phyloP scores from a whole-genome alignment of 1,140 invertebrate genomes.

The Sinella curviseta region DNA sequence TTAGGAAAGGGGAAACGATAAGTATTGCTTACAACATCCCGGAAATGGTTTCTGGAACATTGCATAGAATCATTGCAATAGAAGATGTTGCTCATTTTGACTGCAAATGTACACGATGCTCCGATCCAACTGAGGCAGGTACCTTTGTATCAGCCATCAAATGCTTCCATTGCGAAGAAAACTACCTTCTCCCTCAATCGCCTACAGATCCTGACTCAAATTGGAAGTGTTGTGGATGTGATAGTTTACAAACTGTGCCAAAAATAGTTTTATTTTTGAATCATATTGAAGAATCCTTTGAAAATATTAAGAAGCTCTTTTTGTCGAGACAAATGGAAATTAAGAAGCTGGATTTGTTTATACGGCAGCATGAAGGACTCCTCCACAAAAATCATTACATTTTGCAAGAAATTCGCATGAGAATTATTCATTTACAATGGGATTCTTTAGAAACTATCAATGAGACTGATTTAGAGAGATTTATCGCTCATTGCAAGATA shows the following conservation, averaged over 20 bases:
- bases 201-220: slow-evolving; percentile 50
- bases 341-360: slow-evolving; percentile 10
- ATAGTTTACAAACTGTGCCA: slow-evolving; percentile 17
- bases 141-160: slow-evolving; percentile 68
- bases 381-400: slow-evolving; percentile 41
- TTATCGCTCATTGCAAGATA: slow-evolving; percentile 66
- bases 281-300: slow-evolving; percentile 31
- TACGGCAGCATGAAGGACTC: background rate
- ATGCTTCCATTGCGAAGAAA: slow-evolving; percentile 57
- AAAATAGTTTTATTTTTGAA: slow-evolving; percentile 31
- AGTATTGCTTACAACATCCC: slow-evolving; percentile 74
- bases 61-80: slow-evolving; percentile 60
- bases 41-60: slow-evolving; percentile 68
- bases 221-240: slow-evolving; percentile 56
- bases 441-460: slow-evolving; percentile 51
- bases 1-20: slow-evolving; percentile 64
- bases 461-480: slow-evolving; percentile 60
- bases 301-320: slow-evolving; percentile 23
- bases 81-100: slow-evolving; percentile 61
- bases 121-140: slow-evolving; percentile 67
- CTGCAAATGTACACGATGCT: slow-evolving; percentile 67
- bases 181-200: slow-evolving; percentile 45
- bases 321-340: background rate
- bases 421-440: slow-evolving; percentile 27
- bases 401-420: slow-evolving; percentile 28